Base-by-base conservation (phyloP, 35 echinoderm and acorn worm genomes). In the Stichopus chloronotus region DNA sequence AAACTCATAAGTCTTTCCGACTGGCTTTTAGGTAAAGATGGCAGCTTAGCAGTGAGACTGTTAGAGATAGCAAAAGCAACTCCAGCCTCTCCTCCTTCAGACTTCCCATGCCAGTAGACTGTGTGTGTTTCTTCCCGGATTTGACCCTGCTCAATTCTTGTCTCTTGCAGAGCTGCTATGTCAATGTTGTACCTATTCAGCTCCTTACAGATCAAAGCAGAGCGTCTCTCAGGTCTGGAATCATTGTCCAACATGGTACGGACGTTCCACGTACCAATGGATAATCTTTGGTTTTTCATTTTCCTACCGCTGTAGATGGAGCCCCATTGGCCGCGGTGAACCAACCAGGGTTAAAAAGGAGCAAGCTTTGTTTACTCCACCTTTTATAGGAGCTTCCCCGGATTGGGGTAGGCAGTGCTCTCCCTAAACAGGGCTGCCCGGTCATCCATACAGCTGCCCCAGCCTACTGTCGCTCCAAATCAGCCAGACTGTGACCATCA, bases 81-180 rank as follows among this genome's bases (percentile, higher is more conserved):
- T 56, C 94, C 94, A 86, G 53, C 76, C 52, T 78, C 71, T 11
- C 84, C 56, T 10, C n/a, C 88, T 52, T 22, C 54, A 19, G 53
- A 4, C 20, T 55, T 88, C 10, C 87, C 93, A 53, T 9, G 12
- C 90, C 88, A 95, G 87, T 90, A 81, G 59, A 94, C 52, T 25
- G 87, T 90, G 19, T 83, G 59, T 9, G 76, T 12, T 13, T 90
- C 55, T 59, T 94, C 93, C 78, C 59, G 25, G 20, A 94, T 54
- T 88, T 83, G 74, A 7, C 93, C 93, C 55, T 78, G 25, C 56
- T 90, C 5, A 24, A 91, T 11, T 57, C 87, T 94, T 5, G 93
- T 94, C 54, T 94, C 93, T 54, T 94, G 93, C 78, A 94, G 43
- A 55, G 88, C 93, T 52, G 93, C 93, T 9, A 94, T 94, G 43